Conservation (phyloP, 2,888 invertebrate genomes). For the Agonum fuliginosum region DNA sequence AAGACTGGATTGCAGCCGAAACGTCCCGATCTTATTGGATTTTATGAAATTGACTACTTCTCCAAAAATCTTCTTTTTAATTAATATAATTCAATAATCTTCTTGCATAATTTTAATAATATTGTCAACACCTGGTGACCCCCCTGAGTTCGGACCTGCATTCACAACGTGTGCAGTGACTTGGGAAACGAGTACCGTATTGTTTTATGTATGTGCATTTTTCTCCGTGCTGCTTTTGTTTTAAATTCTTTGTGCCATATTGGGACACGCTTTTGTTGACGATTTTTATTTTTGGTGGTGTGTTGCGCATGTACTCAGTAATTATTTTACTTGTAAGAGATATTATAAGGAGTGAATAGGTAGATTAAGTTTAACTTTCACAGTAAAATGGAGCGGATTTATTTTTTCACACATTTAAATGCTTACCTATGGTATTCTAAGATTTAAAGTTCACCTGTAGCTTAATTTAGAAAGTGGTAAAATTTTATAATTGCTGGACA, state of each 20-base stretch:
- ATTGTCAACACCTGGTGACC: too few species aligned
- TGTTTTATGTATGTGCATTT: constrained; percentile 51
- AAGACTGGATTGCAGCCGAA: too few species aligned
- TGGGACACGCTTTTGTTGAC: constrained; percentile 45
- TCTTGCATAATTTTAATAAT: too few species aligned
- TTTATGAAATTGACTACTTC: too few species aligned
- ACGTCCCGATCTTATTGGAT: too few species aligned
- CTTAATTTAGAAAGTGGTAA: constrained; percentile 37
- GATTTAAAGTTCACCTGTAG: constrained; percentile 41
- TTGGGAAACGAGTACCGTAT: constrained; percentile 47
- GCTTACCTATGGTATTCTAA: constrained; percentile 14
- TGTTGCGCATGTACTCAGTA: constrained; percentile 14
- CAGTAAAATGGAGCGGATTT: constrained; percentile 28
- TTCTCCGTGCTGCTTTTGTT: constrained; percentile 38
- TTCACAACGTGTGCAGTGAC: constrained; percentile 12
- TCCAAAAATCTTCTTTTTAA: too few species aligned
- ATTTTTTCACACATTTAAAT: constrained; percentile 17
- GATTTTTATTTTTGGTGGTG: constrained; percentile 7
- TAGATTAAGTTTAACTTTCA: constrained; percentile 42
- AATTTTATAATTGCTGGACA: constrained; percentile 40
- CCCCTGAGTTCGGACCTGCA: too few species aligned
- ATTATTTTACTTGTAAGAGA: constrained; percentile 27
- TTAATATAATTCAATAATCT: too few species aligned
- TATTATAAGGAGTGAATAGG: constrained; percentile 4
- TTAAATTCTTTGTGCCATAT: constrained; percentile 50